Conservation (phyloP, 2,888 invertebrate species). For the Seira musarum region DNA sequence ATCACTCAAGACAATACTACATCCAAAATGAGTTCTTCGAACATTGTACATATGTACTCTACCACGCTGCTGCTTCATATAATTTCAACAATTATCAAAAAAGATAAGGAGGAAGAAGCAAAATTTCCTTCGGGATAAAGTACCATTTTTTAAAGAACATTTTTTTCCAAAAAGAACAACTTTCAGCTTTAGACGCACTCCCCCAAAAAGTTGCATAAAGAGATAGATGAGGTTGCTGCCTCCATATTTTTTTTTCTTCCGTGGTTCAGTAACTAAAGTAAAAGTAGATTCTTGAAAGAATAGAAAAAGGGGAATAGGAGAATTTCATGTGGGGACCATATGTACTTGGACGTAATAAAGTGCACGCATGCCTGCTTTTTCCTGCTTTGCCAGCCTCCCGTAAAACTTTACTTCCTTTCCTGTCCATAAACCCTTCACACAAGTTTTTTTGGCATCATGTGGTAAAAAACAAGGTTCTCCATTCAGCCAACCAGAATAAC, state of each 20-base stretch:
- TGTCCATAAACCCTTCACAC: no score
- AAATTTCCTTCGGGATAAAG: no score
- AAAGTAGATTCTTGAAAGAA: no score
- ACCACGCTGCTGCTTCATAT: slow-evolving; percentile 32
- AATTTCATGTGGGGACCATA: slow-evolving; percentile 18
- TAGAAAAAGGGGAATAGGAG: slow-evolving; percentile 8
- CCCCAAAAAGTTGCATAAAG: no score
- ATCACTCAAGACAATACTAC: no score
- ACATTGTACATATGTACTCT: no score
- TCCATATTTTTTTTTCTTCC: slow-evolving; percentile 8
- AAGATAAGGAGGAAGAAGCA: slow-evolving; percentile 12
- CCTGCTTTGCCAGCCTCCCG: neutral
- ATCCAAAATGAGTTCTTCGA: no score
- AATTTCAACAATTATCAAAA: slow-evolving; percentile 31
- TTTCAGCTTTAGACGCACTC: no score
- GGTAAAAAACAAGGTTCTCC: no score
- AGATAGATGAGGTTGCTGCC: slow-evolving; percentile 13
- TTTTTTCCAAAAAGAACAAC: slow-evolving; percentile 27
- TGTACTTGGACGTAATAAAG: neutral
- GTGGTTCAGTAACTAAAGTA: slow-evolving; percentile 8
- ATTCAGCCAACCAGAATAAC: no score
- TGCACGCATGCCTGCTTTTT: neutral
- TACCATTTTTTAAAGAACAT: no score
- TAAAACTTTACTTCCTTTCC: slow-evolving; percentile 31
- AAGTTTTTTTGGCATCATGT: no score